phyloP scores from a whole-genome alignment of 2,888 invertebrate species.

The Catocala nupta region DNA sequence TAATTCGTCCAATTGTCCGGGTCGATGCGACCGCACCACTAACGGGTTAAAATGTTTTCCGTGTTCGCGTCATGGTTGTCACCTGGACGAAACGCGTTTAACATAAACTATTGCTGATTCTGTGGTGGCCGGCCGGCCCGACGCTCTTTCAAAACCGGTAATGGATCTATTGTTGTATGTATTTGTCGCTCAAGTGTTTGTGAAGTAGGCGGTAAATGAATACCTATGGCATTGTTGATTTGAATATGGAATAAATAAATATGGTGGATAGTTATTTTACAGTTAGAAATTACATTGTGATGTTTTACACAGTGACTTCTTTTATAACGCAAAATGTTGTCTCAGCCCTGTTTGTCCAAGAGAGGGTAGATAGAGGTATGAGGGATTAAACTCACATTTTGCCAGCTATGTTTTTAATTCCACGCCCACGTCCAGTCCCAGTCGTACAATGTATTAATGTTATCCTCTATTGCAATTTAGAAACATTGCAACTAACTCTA shows the following conservation, averaged over 20 bases:
- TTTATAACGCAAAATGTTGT: too few species aligned
- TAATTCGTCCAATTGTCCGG: slow-evolving; percentile 43
- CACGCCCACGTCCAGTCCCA: too few species aligned
- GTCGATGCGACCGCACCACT: slow-evolving; percentile 65
- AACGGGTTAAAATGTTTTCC: slow-evolving; percentile 81
- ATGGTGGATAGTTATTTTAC: background rate
- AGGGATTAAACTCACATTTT: too few species aligned
- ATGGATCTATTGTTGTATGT: slow-evolving; percentile 52
- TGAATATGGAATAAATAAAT: slow-evolving; percentile 15
- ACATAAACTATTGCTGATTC: slow-evolving; percentile 53
- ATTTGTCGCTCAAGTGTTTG: slow-evolving; percentile 29
- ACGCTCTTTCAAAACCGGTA: slow-evolving; percentile 47
- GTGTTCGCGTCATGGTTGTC: slow-evolving; percentile 70
- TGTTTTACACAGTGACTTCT: too few species aligned
- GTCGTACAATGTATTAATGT: too few species aligned
- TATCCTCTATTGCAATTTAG: too few species aligned
- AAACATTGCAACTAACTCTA: too few species aligned
- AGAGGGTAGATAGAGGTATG: too few species aligned
- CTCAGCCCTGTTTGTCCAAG: too few species aligned
- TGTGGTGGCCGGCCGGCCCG: slow-evolving; percentile 35
- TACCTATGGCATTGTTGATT: background rate
- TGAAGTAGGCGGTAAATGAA: slow-evolving; percentile 21
- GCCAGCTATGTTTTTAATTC: too few species aligned
- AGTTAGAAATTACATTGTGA: background rate
- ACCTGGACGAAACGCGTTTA: slow-evolving; percentile 57